These are phyloP conservation scores for Styela clava DNA, from an alignment of 23 tunicate species.

Conservation along the genomic window DNA sequence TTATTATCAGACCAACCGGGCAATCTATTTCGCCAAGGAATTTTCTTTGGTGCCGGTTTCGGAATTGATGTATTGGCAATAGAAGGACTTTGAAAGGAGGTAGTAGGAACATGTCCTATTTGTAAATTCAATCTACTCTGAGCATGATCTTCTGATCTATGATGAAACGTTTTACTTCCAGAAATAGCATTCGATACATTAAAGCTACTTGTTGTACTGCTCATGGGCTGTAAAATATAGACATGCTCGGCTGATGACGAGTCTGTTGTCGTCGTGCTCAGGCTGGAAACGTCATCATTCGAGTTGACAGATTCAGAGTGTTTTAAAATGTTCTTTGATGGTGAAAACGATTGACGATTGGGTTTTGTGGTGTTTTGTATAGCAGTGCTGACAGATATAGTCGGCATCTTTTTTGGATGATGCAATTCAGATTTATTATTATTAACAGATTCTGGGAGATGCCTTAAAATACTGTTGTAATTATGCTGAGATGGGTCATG, in stretches of 20 bases:
- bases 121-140: background rate
- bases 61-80: background rate
- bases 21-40: background rate
- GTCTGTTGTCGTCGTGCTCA: constrained; percentile 6
- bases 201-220: background rate
- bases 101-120: background rate
- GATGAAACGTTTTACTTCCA: background rate
- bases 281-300: constrained; percentile 23
- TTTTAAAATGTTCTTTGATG: background rate
- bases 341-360: background rate
- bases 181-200: background rate
- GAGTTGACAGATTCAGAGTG: background rate
- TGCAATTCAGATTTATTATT: background rate
- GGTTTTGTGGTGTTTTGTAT: background rate
- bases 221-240: constrained; percentile 14
- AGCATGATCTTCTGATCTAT: background rate
- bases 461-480: background rate
- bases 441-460: background rate
- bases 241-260: constrained; percentile 19
- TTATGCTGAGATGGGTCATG: background rate
- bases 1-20: background rate
- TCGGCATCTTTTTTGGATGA: background rate
- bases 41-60: background rate
- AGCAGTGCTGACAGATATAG: background rate
- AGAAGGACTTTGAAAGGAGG: background rate